Evolutionary conservation across 2,888 invertebrate species (phyloP), one percentile per base, ranked within the genome.

Genomic region (Caenorhabditis macrosperma): DNA sequence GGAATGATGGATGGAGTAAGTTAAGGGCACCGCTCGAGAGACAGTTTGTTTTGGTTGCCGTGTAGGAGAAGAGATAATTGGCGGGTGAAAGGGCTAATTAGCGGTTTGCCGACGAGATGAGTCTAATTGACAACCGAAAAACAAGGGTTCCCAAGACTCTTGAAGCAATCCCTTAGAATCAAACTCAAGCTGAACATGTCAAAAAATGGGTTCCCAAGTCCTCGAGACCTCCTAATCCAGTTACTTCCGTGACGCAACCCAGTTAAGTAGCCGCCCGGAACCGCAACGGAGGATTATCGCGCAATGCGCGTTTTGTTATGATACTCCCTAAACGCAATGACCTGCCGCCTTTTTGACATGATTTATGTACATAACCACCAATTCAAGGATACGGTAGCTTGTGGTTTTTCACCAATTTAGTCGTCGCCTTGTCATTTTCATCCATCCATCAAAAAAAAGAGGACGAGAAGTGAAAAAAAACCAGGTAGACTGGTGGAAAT

Each of bases 201-300:
- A n/a, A n/a, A n/a, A n/a, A n/a, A n/a, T n/a, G n/a, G n/a, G n/a
- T n/a, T n/a, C n/a, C n/a, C 46, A 46, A 15, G 46, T 46, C 46
- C 46, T 46, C 15, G 6, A 33, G 5, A 33, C n/a, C 41, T 9
- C 3, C 41, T 41, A 41, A 41, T 41, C 41, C 41, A 41, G 41
- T 48, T 4, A 52, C 52, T 52, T 52, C 52, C 26, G 41, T 52
- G 52, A 52, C 52, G 52, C 52, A 52, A 52, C 22, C 22, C 52
- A 24, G 15, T 22, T 22, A 2, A 20, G 17, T 48, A n/a, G 7
- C 22, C 48, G 48, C n/a, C 12, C 17, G 48, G 22, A 48, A 9
- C 7, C 12, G 5, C 22, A n/a, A n/a, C 17, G 33, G 15, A 3
- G 26, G 26, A 17, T 26, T 15, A 15, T 52, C 24, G 52, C 52